A percentile compares a stretch with the other conserved stretches of the same genome.
Conservation (phyloP, 2,113 vertebrate species). For the Poeciliopsis occidentalis region DNA sequence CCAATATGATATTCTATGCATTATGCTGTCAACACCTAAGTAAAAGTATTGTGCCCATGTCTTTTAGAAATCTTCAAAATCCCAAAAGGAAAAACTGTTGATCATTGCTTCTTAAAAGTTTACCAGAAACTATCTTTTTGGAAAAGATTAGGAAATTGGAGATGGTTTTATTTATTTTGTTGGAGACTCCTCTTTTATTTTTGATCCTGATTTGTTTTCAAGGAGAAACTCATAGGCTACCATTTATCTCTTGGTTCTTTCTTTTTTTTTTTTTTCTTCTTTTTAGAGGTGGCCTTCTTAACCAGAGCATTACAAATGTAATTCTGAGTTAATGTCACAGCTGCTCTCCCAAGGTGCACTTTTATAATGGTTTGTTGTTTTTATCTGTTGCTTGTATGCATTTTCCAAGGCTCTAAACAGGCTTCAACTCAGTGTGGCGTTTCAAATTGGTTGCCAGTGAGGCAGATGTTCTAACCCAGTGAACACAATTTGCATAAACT, state of each 20-base stretch:
- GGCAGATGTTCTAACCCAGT: background rate
- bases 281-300: no score
- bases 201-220: background rate
- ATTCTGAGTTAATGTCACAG: no score
- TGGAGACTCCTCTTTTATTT: background rate
- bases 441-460: background rate
- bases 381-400: background rate
- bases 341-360: no score
- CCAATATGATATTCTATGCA: no score
- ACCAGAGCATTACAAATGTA: no score
- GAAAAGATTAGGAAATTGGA: background rate
- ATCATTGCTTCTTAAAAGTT: background rate
- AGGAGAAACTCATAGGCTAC: background rate
- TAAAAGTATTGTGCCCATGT: no score
- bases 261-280: no score
- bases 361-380: background rate
- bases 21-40: no score
- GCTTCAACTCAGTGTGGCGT: background rate
- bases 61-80: no score
- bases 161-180: background rate
- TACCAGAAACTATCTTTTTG: background rate
- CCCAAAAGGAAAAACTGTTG: no score
- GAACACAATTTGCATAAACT: background rate
- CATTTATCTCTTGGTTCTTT: no score
- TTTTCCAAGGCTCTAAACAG: background rate